phyloP scores from a whole-genome alignment of 2,888 invertebrate genomes.

The Habrosyne pyritoides region DNA sequence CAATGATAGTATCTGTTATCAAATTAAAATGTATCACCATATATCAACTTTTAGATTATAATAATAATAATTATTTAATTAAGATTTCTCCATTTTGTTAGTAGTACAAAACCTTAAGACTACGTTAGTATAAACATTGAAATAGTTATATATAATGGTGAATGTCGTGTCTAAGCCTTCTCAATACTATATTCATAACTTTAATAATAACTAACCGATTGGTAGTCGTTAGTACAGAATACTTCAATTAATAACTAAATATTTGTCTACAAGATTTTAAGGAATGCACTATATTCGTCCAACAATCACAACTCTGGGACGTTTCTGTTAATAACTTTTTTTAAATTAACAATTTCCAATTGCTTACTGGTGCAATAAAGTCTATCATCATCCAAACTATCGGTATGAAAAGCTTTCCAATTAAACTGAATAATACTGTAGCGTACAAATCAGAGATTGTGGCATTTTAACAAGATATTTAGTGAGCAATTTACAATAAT shows the following conservation, averaged over 20 bases:
- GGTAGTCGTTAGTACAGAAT: background rate
- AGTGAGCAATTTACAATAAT: constrained; percentile 32
- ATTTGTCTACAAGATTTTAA: background rate
- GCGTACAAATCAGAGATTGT: background rate
- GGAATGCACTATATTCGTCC: background rate
- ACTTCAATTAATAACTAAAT: background rate
- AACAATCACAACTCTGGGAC: background rate
- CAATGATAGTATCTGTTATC: too few species aligned
- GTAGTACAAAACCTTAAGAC: too few species aligned
- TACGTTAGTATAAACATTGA: too few species aligned
- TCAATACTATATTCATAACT: too few species aligned
- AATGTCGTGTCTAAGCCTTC: too few species aligned
- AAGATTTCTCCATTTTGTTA: too few species aligned
- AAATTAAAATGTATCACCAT: too few species aligned
- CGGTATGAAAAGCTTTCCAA: constrained; percentile 1
- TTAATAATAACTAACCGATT: too few species aligned
- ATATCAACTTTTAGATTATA: too few species aligned
- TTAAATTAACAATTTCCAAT: background rate
- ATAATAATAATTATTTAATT: too few species aligned
- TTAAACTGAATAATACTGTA: background rate
- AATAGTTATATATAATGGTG: too few species aligned
- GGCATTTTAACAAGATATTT: constrained; percentile 13
- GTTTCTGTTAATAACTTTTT: background rate
- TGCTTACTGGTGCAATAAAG: background rate
- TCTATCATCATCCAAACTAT: background rate